These are phyloP conservation scores for Barbus barbus DNA, from an alignment of 2,113 vertebrate species.

Conservation along the genomic window DNA sequence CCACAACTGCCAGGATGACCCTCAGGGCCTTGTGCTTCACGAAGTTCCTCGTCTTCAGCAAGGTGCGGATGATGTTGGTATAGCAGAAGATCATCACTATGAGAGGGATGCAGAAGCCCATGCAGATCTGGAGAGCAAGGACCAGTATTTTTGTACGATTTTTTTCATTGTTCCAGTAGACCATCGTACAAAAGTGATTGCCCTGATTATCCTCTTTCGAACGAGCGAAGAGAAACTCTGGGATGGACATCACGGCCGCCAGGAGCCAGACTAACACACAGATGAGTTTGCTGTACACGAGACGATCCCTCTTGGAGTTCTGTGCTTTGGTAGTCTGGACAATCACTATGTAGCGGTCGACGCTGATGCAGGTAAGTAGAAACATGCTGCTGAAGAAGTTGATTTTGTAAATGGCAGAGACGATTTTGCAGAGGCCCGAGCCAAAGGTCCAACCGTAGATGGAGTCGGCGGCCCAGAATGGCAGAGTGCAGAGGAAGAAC, in stretches of 20 bases:
- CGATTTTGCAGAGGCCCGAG: conserved; percentile 75
- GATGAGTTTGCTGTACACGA: conserved; percentile 74
- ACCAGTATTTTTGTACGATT: conserved; percentile 68
- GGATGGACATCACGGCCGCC: conserved; percentile 73
- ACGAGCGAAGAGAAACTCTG: conserved; percentile 80
- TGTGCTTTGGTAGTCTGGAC: conserved; percentile 75
- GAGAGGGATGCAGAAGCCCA: conserved; percentile 86
- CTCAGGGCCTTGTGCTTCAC: conserved; percentile 85
- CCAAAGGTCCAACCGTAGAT: conserved; percentile 78
- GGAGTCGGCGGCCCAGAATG: conserved; percentile 84
- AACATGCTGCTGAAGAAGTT: conserved; percentile 87
- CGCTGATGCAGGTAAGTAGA: conserved; percentile 86
- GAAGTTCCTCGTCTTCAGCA: conserved; percentile 80
- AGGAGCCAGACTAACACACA: conserved; percentile 78
- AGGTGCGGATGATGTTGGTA: conserved; percentile 76
- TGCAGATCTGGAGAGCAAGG: conserved; percentile 76
- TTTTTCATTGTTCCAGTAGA: conserved; percentile 62
- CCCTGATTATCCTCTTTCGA: rapidly evolving
- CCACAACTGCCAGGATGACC: conserved; percentile 80
- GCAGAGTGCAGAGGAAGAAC: conserved; percentile 84
- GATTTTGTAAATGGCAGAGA: conserved; percentile 82
- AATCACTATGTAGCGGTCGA: conserved; percentile 84
- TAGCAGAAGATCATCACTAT: conserved; percentile 85
- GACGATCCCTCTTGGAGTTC: conserved; percentile 68
- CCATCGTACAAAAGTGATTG: conserved; percentile 69